phyloP scores from a whole-genome alignment of 2,113 vertebrate genomes.

The Reinhardtius hippoglossoides region DNA sequence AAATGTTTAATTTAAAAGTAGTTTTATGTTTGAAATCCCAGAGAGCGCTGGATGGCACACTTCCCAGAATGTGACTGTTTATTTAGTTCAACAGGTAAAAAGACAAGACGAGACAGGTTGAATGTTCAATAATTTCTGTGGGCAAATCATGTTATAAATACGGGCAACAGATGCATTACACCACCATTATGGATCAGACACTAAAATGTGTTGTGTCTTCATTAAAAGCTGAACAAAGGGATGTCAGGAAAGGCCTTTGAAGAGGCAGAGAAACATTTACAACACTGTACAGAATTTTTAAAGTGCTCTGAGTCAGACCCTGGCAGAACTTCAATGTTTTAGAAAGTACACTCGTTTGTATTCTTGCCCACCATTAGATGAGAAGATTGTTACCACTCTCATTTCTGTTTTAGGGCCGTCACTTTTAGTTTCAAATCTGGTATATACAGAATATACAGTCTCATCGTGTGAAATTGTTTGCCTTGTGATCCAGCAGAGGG shows the following conservation, averaged over 20 bases:
- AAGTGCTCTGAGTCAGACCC: background rate
- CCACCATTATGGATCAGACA: constrained; percentile 11
- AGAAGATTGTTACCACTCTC: background rate
- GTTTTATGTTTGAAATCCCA: constrained; percentile 46
- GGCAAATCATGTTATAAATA: constrained; percentile 47
- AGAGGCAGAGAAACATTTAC: background rate
- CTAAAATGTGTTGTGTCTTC: constrained; percentile 11
- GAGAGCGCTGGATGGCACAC: constrained; percentile 29
- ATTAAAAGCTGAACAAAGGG: constrained; percentile 30
- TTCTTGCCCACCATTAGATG: background rate
- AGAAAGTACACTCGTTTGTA: background rate
- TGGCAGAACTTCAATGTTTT: background rate
- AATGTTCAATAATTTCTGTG: constrained; percentile 29
- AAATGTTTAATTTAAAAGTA: too few relatives aligned
- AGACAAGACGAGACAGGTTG: constrained; percentile 29
- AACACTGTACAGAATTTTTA: background rate
- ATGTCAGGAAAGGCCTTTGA: constrained; percentile 9
- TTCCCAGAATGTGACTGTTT: constrained; percentile 40
- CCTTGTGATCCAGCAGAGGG: background rate
- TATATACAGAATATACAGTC: too few relatives aligned
- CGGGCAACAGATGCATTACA: constrained; percentile 23
- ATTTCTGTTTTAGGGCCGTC: too few relatives aligned
- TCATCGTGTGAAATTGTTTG: background rate
- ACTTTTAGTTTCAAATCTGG: too few relatives aligned
- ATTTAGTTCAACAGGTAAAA: constrained; percentile 44